phyloP scores from a whole-genome alignment of 2,797 vertebrate genomes.

The Poeciliopsis gracilis region DNA sequence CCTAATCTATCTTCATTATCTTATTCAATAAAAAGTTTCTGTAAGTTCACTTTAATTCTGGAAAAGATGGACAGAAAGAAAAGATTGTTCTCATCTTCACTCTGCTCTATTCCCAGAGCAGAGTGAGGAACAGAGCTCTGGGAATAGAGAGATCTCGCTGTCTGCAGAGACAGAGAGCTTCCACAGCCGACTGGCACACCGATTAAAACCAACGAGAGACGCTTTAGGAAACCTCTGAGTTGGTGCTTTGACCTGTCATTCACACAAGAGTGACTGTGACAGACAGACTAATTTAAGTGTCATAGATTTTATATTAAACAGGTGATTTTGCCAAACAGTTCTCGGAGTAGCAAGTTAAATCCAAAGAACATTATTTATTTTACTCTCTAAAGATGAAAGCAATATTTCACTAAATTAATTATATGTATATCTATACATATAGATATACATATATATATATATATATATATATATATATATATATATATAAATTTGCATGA shows the following conservation, averaged over 20 bases:
- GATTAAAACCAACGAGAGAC: slow-evolving; percentile 45
- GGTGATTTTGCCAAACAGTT: too few relatives aligned
- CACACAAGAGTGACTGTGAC: not conserved
- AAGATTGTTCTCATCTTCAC: slow-evolving; percentile 17
- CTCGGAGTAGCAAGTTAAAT: not conserved
- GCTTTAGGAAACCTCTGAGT: slow-evolving; percentile 35
- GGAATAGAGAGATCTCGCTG: not conserved
- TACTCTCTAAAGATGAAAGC: not conserved
- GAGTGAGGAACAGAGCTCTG: too few relatives aligned
- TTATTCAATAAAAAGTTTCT: slow-evolving; percentile 32
- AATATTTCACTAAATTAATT: not conserved
- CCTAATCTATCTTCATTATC: slow-evolving; percentile 14
- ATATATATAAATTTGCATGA: not conserved
- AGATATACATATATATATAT: not conserved
- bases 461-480: too few relatives aligned
- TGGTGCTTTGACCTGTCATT: slow-evolving; percentile 32
- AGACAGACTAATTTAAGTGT: not conserved
- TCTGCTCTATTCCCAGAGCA: slow-evolving; percentile 12
- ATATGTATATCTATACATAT: too few relatives aligned
- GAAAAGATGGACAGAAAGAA: slow-evolving; percentile 31
- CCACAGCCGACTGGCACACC: slow-evolving; percentile 31
- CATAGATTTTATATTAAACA: not conserved
- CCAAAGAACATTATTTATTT: not conserved
- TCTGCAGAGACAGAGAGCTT: slow-evolving; percentile 10
- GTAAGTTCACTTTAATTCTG: slow-evolving; percentile 52